Evolutionary conservation across 2,113 vertebrate species (phyloP).

Genomic region (Protobothrops flavoviridis): DNA sequence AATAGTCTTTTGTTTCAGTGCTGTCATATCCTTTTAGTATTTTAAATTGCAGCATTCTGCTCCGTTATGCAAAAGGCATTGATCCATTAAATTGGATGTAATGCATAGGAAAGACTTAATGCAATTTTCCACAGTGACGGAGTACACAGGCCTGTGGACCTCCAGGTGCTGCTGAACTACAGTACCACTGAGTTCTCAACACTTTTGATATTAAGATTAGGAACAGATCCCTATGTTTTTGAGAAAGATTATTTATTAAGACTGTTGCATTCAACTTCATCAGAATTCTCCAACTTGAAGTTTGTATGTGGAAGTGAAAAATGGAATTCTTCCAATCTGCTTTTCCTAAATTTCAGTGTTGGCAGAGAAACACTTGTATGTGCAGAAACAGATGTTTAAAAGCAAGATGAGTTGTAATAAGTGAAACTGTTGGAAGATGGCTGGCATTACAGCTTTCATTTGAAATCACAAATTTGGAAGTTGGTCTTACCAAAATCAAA

Average conservation of each 20-base stretch:
- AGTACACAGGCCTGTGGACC: background rate
- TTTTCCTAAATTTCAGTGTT: background rate
- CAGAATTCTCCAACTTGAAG: background rate
- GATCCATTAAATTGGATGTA: background rate
- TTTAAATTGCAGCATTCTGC: background rate
- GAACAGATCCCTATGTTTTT: background rate
- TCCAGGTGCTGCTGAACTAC: background rate
- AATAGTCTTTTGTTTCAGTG: background rate
- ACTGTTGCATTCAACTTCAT: constrained; percentile 7
- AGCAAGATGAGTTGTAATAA: background rate
- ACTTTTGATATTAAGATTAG: background rate
- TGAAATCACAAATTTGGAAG: background rate
- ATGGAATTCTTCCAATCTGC: background rate
- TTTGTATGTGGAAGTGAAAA: background rate
- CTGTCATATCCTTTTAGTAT: background rate
- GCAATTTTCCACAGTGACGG: background rate
- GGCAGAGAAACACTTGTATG: background rate
- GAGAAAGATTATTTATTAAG: constrained; percentile 12
- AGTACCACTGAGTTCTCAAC: background rate
- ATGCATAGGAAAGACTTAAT: background rate
- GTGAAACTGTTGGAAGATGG: background rate
- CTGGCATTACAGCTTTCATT: background rate
- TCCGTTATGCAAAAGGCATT: background rate
- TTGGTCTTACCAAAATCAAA: background rate
- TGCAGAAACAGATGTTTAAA: background rate